phyloP scores from a whole-genome alignment of 2,888 invertebrate genomes.

The Diarsia brunnea region DNA sequence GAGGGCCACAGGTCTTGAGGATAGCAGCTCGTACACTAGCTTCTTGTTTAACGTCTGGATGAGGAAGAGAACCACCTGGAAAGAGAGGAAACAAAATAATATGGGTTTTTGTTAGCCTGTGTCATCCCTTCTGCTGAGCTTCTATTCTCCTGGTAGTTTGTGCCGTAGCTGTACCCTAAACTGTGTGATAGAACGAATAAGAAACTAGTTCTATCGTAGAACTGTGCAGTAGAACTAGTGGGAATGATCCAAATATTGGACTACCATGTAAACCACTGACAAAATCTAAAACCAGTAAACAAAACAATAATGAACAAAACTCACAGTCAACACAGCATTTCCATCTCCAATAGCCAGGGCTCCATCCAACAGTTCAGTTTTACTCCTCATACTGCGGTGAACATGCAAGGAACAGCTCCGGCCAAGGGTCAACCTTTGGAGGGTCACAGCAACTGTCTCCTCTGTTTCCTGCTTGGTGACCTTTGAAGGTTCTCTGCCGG shows the following conservation, averaged over 20 bases:
- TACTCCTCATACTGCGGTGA: constrained; percentile 92
- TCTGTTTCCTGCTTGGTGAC: constrained; percentile 70
- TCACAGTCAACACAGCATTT: constrained; percentile 93
- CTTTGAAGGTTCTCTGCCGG: constrained; percentile 87
- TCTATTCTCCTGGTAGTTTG: too few relatives aligned
- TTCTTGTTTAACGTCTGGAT: constrained; percentile 93
- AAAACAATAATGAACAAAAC: neutral
- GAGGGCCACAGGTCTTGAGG: constrained; percentile 93
- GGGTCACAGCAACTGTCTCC: constrained; percentile 81
- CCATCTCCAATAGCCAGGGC: constrained; percentile 94
- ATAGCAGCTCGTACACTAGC: constrained; percentile 93
- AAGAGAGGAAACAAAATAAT: neutral
- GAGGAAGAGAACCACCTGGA: constrained; percentile 93
- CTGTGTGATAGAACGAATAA: too few relatives aligned
- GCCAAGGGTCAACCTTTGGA: constrained; percentile 87
- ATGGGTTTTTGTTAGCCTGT: too few relatives aligned
- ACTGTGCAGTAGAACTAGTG: too few relatives aligned
- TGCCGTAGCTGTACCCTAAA: too few relatives aligned
- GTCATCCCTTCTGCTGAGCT: too few relatives aligned
- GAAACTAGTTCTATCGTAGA: too few relatives aligned
- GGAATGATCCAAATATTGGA: too few relatives aligned
- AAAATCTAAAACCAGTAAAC: neutral
- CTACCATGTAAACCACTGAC: neutral
- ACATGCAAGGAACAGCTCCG: constrained; percentile 87
- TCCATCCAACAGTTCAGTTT: constrained; percentile 93